Percentiles rank a stretch among this genome's conserved stretches.
Conservation (phyloP, 2,113 vertebrate species). For the Aviceda subcristata region DNA sequence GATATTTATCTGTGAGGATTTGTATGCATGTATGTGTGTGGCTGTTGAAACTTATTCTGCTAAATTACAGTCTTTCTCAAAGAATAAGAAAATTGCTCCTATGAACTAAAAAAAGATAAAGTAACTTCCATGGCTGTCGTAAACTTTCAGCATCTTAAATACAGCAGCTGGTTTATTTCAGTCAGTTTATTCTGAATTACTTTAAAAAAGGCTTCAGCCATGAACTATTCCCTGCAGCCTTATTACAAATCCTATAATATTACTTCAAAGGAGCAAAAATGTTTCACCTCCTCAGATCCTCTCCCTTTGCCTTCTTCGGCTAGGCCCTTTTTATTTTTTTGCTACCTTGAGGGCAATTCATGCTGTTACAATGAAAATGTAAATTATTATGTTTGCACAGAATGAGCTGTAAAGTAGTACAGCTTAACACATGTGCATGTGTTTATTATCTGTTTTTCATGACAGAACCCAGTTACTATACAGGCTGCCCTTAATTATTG, state of each 20-base stretch:
- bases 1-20: background rate
- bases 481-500: constrained; percentile 78
- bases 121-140: constrained; percentile 40
- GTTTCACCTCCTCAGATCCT: constrained; percentile 73
- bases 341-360: constrained; percentile 72
- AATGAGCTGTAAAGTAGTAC: constrained; percentile 80
- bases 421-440: constrained; percentile 80
- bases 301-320: constrained; percentile 64
- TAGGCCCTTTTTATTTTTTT: constrained; percentile 64
- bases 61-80: background rate
- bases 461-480: constrained; percentile 72
- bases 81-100: background rate
- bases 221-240: constrained; percentile 73
- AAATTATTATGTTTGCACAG: constrained; percentile 77
- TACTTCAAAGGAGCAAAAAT: constrained; percentile 79
- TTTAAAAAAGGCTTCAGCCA: constrained; percentile 66
- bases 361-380: constrained; percentile 77
- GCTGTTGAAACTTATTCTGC: constrained; percentile 12
- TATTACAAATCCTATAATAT: constrained; percentile 77
- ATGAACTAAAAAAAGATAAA: constrained; percentile 22
- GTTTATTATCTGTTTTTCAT: constrained; percentile 82
- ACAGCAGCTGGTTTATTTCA: constrained; percentile 75
- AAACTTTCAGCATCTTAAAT: constrained; percentile 67
- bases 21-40: background rate
- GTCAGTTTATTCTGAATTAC: constrained; percentile 72